Percentiles rank a stretch among this genome's conserved stretches.
These are phyloP conservation scores for Hydra vulgaris DNA, from an alignment of 30 jellyfish, hydroid and myxozoan species.

Conservation along the genomic window DNA sequence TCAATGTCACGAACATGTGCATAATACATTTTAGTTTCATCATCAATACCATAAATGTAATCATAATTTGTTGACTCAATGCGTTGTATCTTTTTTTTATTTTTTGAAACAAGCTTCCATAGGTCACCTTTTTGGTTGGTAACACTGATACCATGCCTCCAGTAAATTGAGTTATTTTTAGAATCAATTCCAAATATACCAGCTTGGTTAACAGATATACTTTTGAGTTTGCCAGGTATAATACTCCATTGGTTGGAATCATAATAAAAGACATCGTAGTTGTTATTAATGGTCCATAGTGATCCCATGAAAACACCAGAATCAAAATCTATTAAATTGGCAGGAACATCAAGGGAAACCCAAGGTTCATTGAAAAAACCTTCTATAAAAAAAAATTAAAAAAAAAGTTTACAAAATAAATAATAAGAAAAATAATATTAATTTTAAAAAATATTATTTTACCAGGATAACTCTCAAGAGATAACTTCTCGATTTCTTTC, in stretches of 20 bases:
- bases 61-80: constrained; percentile 14
- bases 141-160: constrained; percentile 15
- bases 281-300: constrained; percentile 61
- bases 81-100: constrained; percentile 14
- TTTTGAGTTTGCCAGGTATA: constrained; percentile 18
- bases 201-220: constrained; percentile 27
- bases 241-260: constrained; percentile 21
- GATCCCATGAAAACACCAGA: constrained; percentile 44
- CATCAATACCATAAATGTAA: constrained; percentile 19
- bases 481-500: constrained; percentile 58
- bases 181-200: constrained; percentile 46
- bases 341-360: constrained; percentile 68
- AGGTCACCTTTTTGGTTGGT: constrained; percentile 26
- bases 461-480: constrained; percentile 18
- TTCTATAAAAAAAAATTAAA: constrained; percentile 24
- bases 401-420: neutral
- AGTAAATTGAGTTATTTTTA: constrained; percentile 18
- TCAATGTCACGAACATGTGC: constrained; percentile 7
- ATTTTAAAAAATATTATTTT: neutral
- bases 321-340: constrained; percentile 48
- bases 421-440: neutral
- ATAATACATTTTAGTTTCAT: constrained; percentile 7
- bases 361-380: constrained; percentile 65
- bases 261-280: constrained; percentile 25
- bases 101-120: constrained; percentile 24